Conservation (phyloP, 2,888 invertebrate genomes). For the Macaria notata region DNA sequence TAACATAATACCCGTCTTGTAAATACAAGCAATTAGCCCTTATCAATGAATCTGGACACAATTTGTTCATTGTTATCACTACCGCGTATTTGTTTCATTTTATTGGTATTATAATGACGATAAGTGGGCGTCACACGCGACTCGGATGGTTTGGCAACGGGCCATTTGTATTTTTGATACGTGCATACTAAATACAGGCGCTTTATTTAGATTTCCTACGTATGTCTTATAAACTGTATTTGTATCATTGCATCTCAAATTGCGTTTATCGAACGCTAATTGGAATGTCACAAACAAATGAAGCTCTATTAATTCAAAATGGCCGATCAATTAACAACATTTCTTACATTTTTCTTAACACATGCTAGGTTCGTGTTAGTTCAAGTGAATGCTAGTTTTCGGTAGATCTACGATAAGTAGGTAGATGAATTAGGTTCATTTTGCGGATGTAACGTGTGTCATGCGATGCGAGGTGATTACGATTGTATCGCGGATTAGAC, state of each 20-base stretch:
- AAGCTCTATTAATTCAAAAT: no score
- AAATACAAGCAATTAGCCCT: neutral
- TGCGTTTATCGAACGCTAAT: no score
- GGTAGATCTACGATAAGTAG: no score
- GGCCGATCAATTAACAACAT: no score
- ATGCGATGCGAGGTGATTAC: neutral
- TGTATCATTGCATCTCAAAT: no score
- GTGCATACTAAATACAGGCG: conserved; percentile 17
- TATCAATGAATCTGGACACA: conserved; percentile 17
- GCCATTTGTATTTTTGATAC: conserved; percentile 33
- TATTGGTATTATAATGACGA: conserved; percentile 10
- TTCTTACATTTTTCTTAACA: no score
- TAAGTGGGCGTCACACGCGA: conserved; percentile 31
- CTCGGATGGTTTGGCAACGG: conserved; percentile 34
- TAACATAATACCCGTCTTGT: conserved; percentile 6
- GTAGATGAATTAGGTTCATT: neutral
- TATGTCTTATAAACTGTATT: no score
- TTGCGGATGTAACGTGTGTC: conserved; percentile 4
- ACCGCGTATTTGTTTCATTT: conserved; percentile 8
- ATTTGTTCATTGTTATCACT: conserved; percentile 8
- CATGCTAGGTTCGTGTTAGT: no score
- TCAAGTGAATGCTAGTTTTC: no score
- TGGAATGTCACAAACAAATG: no score
- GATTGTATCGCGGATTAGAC: neutral
- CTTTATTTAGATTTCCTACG: neutral